Percentiles rank a stretch among this genome's conserved stretches.
Conservation (phyloP, 37 sponge, comb jelly and placozoan species). For the Mnemiopsis leidyi region DNA sequence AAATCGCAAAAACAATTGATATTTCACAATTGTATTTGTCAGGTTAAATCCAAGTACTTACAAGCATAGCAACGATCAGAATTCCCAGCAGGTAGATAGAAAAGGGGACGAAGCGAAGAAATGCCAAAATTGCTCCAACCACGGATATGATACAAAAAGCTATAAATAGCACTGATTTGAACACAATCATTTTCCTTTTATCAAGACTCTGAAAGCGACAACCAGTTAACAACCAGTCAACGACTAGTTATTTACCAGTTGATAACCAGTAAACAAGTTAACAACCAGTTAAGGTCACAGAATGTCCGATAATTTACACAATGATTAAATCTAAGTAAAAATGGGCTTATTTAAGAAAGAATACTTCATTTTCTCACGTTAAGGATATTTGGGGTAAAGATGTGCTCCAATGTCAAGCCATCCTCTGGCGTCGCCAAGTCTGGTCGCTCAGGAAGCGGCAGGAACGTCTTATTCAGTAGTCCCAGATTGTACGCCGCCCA, state of each 20-base stretch:
- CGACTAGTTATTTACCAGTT: no score
- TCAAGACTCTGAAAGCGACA: not conserved
- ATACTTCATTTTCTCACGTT: not conserved
- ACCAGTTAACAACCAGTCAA: no score
- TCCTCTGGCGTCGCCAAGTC: not conserved
- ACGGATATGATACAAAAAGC: not conserved
- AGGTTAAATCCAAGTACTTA: no score
- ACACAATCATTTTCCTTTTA: not conserved
- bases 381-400: not conserved
- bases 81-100: conserved; percentile 8
- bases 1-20: no score
- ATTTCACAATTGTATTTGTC: no score
- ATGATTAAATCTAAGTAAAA: no score
- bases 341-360: no score
- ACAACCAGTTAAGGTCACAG: no score
- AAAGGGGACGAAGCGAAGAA: not conserved
- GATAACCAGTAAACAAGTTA: no score
- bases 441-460: not conserved
- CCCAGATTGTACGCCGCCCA: not conserved
- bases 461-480: not conserved
- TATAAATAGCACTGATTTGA: not conserved
- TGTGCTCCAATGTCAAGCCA: not conserved
- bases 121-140: not conserved
- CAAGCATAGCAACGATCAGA: not conserved
- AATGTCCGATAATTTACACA: no score